Evolutionary conservation across 2,113 vertebrate genomes (phyloP).

Genomic region (Pholis gunnellus): DNA sequence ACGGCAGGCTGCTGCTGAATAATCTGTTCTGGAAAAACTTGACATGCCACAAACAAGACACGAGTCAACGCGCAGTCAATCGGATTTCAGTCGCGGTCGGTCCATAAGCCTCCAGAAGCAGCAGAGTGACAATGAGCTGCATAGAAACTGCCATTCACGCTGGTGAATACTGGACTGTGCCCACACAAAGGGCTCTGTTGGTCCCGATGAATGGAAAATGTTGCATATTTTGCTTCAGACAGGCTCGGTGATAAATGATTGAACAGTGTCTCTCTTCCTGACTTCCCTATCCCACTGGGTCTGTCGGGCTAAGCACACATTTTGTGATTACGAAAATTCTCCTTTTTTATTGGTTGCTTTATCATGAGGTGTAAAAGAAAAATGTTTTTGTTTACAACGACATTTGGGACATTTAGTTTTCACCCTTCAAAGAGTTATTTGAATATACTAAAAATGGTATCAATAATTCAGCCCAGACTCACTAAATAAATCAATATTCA

Average conservation of each 20-base stretch:
- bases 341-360: background rate
- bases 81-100: constrained; percentile 60
- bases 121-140: constrained; percentile 66
- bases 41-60: constrained; percentile 43
- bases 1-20: constrained; percentile 40
- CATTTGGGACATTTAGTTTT: background rate
- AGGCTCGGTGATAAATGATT: constrained; percentile 28
- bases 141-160: constrained; percentile 67
- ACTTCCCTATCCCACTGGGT: background rate
- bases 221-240: constrained; percentile 66
- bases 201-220: constrained; percentile 66
- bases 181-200: constrained; percentile 73
- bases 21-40: constrained; percentile 66
- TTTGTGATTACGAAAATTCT: background rate
- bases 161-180: constrained; percentile 70
- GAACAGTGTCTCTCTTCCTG: constrained; percentile 28
- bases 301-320: background rate
- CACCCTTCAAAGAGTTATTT: background rate
- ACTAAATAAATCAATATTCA: background rate
- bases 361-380: background rate
- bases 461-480: background rate
- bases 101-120: constrained; percentile 73
- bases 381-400: background rate
- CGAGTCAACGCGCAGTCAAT: constrained; percentile 50
- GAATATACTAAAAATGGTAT: background rate